These are phyloP conservation scores for Sorex maritimensis DNA, from an alignment of 2,797 vertebrate genomes.

Conservation along the genomic window DNA sequence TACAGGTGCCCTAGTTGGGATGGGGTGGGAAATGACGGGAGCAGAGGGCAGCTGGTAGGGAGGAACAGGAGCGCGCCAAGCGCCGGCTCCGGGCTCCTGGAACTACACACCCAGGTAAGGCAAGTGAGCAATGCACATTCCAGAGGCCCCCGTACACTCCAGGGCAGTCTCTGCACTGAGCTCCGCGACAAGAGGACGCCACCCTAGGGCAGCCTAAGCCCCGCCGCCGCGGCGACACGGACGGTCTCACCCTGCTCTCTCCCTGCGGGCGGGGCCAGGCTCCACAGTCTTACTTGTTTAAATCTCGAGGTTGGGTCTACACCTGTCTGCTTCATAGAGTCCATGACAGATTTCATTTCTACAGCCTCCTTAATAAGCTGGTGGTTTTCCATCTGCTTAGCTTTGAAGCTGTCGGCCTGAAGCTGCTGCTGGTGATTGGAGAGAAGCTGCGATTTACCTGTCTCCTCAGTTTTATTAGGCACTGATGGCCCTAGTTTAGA, in stretches of 20 bases:
- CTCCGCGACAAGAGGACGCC: slow-evolving; percentile 21
- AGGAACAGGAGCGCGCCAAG: not conserved
- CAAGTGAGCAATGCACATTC: not conserved
- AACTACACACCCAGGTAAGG: not conserved
- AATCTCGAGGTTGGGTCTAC: slow-evolving; percentile 98
- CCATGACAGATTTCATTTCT: slow-evolving; percentile 98
- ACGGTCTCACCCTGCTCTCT: slow-evolving; percentile 75
- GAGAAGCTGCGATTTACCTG: slow-evolving; percentile 94
- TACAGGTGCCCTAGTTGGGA: not conserved
- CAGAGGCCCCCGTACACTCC: not conserved
- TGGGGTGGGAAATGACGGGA: not conserved
- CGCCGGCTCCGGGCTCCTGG: not conserved
- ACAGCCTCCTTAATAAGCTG: slow-evolving; percentile 97
- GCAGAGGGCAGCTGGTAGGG: not conserved
- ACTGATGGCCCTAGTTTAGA: slow-evolving; percentile 92
- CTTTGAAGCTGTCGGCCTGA: slow-evolving; percentile 92
- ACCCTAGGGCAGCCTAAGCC: not conserved
- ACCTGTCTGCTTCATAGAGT: slow-evolving; percentile 97
- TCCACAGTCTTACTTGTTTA: slow-evolving; percentile 96
- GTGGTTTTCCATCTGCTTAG: slow-evolving; percentile 96
- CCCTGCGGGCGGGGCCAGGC: slow-evolving; percentile 78
- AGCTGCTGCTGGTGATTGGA: slow-evolving; percentile 94
- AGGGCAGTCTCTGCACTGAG: slow-evolving; percentile 48
- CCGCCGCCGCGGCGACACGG: not conserved
- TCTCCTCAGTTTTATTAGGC: slow-evolving; percentile 95